Conservation (phyloP, 2,113 vertebrate species). For the Eurypyga helias region DNA sequence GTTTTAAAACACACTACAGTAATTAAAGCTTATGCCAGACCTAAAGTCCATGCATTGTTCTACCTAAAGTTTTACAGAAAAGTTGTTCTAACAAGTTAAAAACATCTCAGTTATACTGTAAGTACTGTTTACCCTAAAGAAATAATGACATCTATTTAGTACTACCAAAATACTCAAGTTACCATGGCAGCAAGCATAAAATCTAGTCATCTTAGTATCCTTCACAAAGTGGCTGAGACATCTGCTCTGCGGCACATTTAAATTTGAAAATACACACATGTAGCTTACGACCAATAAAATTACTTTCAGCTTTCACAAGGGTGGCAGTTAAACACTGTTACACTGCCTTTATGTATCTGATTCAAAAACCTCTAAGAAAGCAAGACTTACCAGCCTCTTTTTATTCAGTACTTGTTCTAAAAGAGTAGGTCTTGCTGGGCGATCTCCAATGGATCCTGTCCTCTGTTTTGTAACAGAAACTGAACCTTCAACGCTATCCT, state of each 20-base stretch:
- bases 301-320: background rate
- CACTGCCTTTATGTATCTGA: background rate
- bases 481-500: conserved; percentile 90
- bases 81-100: background rate
- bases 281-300: background rate
- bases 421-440: conserved; percentile 93
- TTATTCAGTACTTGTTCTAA: conserved; percentile 98
- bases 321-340: background rate
- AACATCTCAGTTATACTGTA: background rate
- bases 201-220: background rate
- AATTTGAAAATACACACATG: background rate
- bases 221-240: background rate
- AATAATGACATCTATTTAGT: background rate
- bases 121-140: background rate
- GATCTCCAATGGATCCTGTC: conserved; percentile 88
- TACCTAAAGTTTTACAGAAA: background rate
- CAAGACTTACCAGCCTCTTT: conserved; percentile 90
- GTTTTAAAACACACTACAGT: background rate
- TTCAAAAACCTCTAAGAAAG: background rate
- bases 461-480: conserved; percentile 93
- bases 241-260: background rate
- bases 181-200: background rate
- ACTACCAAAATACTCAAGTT: background rate
- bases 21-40: background rate
- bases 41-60: background rate